Base-by-base conservation (phyloP, 2,797 vertebrate genomes). In the Spinus olivaceus region DNA sequence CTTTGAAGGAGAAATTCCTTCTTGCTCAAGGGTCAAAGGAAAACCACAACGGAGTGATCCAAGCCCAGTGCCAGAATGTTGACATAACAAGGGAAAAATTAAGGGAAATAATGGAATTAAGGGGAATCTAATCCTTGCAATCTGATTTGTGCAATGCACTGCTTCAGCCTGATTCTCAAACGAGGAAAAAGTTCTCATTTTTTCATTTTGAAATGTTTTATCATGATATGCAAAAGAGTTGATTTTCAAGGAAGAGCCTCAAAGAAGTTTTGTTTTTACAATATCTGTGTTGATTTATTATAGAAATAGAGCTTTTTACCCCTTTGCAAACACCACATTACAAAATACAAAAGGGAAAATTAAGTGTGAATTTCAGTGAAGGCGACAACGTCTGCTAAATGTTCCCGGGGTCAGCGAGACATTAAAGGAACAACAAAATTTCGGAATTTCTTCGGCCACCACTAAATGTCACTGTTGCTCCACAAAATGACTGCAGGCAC, bases 401-500 rank as follows among this genome's bases (percentile, higher is more conserved):
- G 14, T 39, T 73, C 18, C 27, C 0, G 0, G 39, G 69, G 47
- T 81, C 60, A 39, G 5, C 5, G 39, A 54, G 25, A 44, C 24
- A 33, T 39, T 24, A 51, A 56, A 39, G 21, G 66, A 47, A 32
- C 82, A 56, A 25, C 3, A 44, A 63, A 51, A 53, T 60, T 57
- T 46, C 44, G 66, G 79, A 89, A 44, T 92, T 93, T 59, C 56
- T 78, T 49, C 24, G 59, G 32, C 28, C 53, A 88, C 95, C 95
- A 91, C 95, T 95, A 41, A 65, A 95, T 84, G 96, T 96, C 97
- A 95, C 92, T 95, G 74, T 97, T 96, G 94, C 81, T 92, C 89
- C 78, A 94, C 77, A 56, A 49, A 92, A 88, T 88, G 53, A 8
- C 47, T 74, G 37, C 11, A 42, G 54, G 60, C 30, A 47, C 16